Evolutionary conservation across 2,797 vertebrate species (phyloP).

Genomic region (Alcedo quadribrachys): DNA sequence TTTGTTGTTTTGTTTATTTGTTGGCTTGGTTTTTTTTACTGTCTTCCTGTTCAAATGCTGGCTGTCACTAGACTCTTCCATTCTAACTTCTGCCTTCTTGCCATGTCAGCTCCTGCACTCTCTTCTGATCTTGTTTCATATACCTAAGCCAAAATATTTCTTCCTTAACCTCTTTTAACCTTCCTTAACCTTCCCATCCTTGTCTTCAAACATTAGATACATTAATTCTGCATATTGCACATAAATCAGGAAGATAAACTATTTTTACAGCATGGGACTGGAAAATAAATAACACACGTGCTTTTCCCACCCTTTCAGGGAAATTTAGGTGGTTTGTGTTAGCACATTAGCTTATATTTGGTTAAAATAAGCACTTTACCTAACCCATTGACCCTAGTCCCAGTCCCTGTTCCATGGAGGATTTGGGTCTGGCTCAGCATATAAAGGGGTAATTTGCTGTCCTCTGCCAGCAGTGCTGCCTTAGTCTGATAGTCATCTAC

Average conservation of each 20-base stretch:
- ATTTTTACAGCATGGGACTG: background rate
- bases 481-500: constrained; percentile 22
- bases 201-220: background rate
- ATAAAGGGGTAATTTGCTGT: constrained; percentile 5
- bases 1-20: background rate
- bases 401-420: background rate
- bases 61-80: background rate
- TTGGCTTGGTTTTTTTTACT: background rate
- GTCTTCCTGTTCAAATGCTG: background rate
- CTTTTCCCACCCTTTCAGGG: constrained; percentile 10
- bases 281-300: constrained; percentile 38
- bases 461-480: background rate
- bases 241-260: background rate
- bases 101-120: background rate
- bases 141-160: background rate
- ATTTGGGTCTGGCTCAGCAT: constrained; percentile 24
- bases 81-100: background rate
- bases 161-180: background rate
- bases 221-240: background rate
- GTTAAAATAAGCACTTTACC: constrained; percentile 54
- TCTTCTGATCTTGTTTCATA: background rate
- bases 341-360: constrained; percentile 19
- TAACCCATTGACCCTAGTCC: constrained; percentile 14
- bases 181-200: background rate
- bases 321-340: constrained; percentile 29